These are phyloP conservation scores for Nautilus pompilius DNA, from an alignment of 1,140 invertebrate species.

Conservation along the genomic window DNA sequence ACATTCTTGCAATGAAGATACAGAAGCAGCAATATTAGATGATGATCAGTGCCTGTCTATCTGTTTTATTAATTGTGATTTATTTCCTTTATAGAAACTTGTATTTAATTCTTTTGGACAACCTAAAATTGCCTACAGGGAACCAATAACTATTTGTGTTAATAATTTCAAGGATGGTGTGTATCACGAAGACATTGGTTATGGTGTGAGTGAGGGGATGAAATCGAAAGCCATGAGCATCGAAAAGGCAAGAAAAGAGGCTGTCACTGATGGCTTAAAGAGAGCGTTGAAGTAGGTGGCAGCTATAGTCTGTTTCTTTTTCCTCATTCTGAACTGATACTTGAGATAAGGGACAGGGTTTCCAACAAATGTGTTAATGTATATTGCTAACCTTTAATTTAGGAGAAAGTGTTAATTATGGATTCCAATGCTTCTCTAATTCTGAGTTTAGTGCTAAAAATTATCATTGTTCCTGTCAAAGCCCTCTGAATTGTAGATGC, in stretches of 20 bases:
- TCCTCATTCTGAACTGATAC: not conserved
- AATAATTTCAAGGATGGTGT: conserved; percentile 50
- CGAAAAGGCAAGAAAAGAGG: conserved; percentile 58
- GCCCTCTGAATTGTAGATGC: no score
- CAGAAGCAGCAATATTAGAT: no score
- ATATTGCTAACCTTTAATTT: not conserved
- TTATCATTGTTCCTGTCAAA: no score
- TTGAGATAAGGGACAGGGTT: not conserved
- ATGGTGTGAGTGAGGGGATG: conserved; percentile 60
- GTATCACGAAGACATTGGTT: conserved; percentile 59
- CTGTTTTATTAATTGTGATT: no score
- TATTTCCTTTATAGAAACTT: no score
- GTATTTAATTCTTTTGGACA: no score
- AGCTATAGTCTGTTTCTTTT: not conserved
- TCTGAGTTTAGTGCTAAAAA: no score
- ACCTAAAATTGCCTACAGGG: no score
- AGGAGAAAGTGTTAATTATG: not conserved
- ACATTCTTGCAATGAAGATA: no score
- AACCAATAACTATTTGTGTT: no score
- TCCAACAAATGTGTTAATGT: not conserved
- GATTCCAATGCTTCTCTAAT: no score
- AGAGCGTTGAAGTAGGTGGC: conserved; percentile 54
- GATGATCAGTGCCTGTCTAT: no score
- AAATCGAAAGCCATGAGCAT: conserved; percentile 56
- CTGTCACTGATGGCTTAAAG: conserved; percentile 59